Evolutionary conservation across 2,113 vertebrate species (phyloP).

Genomic region (Halcyon malimbica): DNA sequence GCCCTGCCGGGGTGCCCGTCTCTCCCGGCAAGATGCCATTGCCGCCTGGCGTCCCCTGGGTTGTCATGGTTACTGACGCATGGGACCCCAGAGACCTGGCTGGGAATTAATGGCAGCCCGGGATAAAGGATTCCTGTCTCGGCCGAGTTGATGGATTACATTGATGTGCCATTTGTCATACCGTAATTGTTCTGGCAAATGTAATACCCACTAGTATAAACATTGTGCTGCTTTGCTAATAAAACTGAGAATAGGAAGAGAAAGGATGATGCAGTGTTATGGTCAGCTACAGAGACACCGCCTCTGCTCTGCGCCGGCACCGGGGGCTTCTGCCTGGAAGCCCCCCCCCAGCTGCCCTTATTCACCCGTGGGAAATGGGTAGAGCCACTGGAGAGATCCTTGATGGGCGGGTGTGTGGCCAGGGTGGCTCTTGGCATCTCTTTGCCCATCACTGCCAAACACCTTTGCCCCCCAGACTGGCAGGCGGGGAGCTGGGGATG

Average conservation of each 20-base stretch:
- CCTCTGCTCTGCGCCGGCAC: constrained; percentile 70
- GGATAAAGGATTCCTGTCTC: constrained; percentile 99
- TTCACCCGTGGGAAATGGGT: rapidly evolving
- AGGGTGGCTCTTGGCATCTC: rapidly evolving
- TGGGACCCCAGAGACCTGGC: constrained; percentile 92
- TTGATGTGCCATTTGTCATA: constrained; percentile 99
- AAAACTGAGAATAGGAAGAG: constrained; percentile 90
- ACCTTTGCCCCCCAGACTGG: rapidly evolving
- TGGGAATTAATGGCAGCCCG: constrained; percentile 93
- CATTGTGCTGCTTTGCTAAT: constrained; percentile 95
- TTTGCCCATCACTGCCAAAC: not conserved
- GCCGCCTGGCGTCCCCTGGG: constrained; percentile 82
- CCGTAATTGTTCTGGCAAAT: constrained; percentile 99
- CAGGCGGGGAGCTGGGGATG: rapidly evolving
- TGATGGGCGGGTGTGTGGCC: rapidly evolving
- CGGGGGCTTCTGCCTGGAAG: constrained; percentile 21
- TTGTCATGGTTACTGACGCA: constrained; percentile 96
- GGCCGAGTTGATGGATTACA: constrained; percentile 94
- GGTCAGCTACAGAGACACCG: constrained; percentile 89
- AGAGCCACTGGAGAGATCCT: rapidly evolving
- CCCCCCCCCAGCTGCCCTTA: rapidly evolving
- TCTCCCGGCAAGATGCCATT: constrained; percentile 83
- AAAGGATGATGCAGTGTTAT: constrained; percentile 89
- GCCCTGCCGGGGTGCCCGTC: constrained; percentile 75
- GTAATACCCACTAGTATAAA: constrained; percentile 99